Base-by-base conservation (phyloP, 2,113 vertebrate genomes). In the Xiphorhynchus elegans region DNA sequence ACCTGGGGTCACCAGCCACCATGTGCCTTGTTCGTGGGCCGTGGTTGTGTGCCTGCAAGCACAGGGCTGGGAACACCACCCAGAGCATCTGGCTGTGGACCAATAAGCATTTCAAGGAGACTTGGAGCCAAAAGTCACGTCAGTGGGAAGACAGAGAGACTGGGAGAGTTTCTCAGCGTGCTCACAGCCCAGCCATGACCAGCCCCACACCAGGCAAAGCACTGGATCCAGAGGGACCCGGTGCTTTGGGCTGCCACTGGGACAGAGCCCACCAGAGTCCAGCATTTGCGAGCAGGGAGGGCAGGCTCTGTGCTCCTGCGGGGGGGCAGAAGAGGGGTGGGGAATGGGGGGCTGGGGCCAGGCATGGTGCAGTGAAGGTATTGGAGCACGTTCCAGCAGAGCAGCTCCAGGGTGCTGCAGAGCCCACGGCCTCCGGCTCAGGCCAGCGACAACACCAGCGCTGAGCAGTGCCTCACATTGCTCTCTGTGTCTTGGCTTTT, bases 11-110 rank as follows among this genome's bases (percentile, higher is more conserved):
- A 56, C 33, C 5, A 11, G 60, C 56, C 4, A 0, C 73, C 56
- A 7, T 0, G 0, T 1, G 37, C 66, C 1, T 0, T 7, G n/a
- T 33, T 3, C 62, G n/a, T 40, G 63, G 42, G 37, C 16, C 0
- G 0, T 8, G 16, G 72, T 7, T 23, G 46, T 53, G 76, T 26
- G n/a, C 24, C 70, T 78, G 79, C 75, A 19, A 55, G 40, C 40
- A 33, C 70, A 50, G 83, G 35, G 11, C 39, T 1, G 1, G 42
- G 46, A 70, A 17, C 66, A 31, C 4, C 49, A 50, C 15, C 53
- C 67, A 39, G 52, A 46, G 50, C 39, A 39, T 7, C 26, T 62
- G 56, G 28, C 63, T 37, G 0, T 20, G 39, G 59, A 17, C 47
- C 49, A 26, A 21, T 8, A 24, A 49, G 13, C 2, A 15, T 67